Evolutionary conservation across 1,140 invertebrate species (phyloP), one percentile per base, ranked within the genome.

Genomic region (Papilio polytes): DNA sequence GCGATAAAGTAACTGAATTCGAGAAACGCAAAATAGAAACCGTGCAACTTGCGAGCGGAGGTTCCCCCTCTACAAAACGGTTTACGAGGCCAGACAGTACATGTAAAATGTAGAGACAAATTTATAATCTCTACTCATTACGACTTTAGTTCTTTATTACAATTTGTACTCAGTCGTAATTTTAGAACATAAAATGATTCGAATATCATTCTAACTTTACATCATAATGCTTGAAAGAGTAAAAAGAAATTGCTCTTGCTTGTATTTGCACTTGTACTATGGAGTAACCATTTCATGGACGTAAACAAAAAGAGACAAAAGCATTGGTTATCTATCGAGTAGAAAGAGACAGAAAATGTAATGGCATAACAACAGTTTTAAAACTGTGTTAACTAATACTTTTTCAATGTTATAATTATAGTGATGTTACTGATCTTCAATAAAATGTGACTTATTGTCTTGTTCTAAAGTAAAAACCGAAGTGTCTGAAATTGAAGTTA

Each of bases 11-110:
- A 90, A 94, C 93, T 94, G 89, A 94, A 94, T 90, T 90, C 85
- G 89, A 92, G 92, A 94, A 94, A 94, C 92, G 91, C 92, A 94
- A 94, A 94, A 94, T 94, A 94, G 93, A 94, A 94, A 93, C 92
- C 91, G 91, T 90, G 89, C 90, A 90, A 90, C 85, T 87, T 88
- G 88, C 89, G 89, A 91, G 88, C 89, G 91, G 91, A 88, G 87
- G 88, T 91, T 87, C 92, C 90, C 91, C 92, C 93, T 89, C 90
- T 91, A 89, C 87, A 87, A 82, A 89, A 91, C 91, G 84, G 90
- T 89, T 92, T 94, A 94, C 92, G 92, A 94, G 93, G 93, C 91
- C 93, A 93, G 85, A 80, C 88, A 94, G 92, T 86, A 85, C 81
- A 92, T 78, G 86, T 78, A 82, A 92, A 87, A 88, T 63, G 53